Percentiles rank a stretch among this genome's conserved stretches.
Evolutionary conservation across 2,113 vertebrate species (phyloP).

Genomic region (Danionella cerebrum): DNA sequence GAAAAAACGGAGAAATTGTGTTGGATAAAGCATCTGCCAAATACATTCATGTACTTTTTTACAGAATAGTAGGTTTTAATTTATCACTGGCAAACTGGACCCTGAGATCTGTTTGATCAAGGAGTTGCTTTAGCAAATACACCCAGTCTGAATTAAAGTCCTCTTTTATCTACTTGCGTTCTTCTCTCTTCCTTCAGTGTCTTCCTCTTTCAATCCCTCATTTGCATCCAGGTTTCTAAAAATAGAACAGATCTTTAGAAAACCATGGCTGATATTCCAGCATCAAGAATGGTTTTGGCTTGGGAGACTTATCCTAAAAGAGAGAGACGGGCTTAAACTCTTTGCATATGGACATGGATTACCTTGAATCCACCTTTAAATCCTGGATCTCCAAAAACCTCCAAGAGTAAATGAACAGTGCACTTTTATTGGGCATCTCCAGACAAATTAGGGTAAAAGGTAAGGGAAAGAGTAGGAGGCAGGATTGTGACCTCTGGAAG

Average conservation of each 20-base stretch:
- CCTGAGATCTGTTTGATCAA: no score
- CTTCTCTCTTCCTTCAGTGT: conserved; percentile 18
- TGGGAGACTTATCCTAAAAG: background rate
- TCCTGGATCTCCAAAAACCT: no score
- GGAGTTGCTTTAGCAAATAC: no score
- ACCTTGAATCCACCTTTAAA: no score
- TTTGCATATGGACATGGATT: no score
- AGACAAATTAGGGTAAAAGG: background rate
- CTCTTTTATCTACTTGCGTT: background rate
- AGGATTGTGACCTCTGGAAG: background rate
- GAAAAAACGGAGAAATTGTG: no score
- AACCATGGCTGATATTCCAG: conserved; percentile 3
- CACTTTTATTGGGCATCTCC: background rate
- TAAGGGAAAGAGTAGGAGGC: background rate
- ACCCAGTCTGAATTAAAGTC: background rate
- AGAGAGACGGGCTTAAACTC: background rate
- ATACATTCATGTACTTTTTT: no score
- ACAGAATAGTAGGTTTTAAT: no score
- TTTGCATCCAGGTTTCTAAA: background rate
- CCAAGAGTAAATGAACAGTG: no score
- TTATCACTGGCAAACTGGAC: no score
- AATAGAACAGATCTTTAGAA: conserved; percentile 15
- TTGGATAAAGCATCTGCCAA: no score
- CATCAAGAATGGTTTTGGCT: no score
- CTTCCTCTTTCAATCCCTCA: background rate